Conservation (phyloP, 2,888 invertebrate species). For the Aporophyla nigra region DNA sequence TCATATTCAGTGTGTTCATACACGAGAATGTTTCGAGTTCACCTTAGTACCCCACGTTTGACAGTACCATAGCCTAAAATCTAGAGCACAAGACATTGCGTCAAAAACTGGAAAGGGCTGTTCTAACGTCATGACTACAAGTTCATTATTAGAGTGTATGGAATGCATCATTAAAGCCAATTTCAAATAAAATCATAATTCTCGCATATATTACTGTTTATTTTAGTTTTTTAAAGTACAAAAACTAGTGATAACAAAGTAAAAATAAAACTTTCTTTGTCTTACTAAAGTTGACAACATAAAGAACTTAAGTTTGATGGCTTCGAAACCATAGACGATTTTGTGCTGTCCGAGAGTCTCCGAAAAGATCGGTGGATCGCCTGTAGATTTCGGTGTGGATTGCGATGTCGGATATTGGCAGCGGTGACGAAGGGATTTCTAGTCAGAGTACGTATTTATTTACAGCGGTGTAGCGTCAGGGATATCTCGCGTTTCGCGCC, state of each 20-base stretch:
- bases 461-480: conserved; percentile 75
- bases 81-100: conserved; percentile 40
- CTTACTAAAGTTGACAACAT: conserved; percentile 43
- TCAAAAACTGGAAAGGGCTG: conserved; percentile 63
- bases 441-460: conserved; percentile 94
- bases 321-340: conserved; percentile 85
- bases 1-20: background rate
- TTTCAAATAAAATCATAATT: background rate
- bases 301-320: conserved; percentile 83
- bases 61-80: conserved; percentile 73
- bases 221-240: background rate
- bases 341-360: conserved; percentile 80
- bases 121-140: conserved; percentile 60
- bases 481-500: conserved; percentile 74
- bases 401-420: conserved; percentile 95
- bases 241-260: background rate
- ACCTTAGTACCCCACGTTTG: conserved; percentile 60
- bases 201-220: background rate
- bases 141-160: background rate
- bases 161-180: background rate
- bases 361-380: conserved; percentile 89
- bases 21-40: conserved; percentile 31
- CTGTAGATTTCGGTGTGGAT: conserved; percentile 90
- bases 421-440: conserved; percentile 95
- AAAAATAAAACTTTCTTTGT: background rate